A percentile compares a stretch with the other conserved stretches of the same genome.
Evolutionary conservation across 2,797 vertebrate genomes (phyloP).

Genomic region (Oceanodroma leucorhoa): DNA sequence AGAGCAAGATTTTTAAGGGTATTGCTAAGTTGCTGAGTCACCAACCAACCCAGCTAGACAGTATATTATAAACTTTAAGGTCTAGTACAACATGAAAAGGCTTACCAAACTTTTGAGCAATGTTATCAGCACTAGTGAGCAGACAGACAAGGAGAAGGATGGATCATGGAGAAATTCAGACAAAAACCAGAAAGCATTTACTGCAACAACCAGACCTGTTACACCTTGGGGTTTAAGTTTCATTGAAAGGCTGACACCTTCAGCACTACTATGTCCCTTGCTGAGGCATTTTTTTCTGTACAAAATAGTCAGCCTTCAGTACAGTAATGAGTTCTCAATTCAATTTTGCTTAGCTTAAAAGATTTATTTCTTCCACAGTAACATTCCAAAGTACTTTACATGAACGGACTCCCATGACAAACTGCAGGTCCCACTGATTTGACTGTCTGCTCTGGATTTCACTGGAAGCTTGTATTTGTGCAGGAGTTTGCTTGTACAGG

Average conservation of each 20-base stretch:
- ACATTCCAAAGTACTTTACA: not conserved
- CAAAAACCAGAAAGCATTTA: not conserved
- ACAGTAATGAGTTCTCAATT: not conserved
- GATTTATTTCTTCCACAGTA: not conserved
- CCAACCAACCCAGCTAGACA: not conserved
- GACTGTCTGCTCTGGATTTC: not conserved
- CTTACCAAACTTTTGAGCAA: not conserved
- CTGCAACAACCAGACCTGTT: not conserved
- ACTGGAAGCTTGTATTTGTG: not conserved
- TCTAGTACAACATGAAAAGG: not conserved
- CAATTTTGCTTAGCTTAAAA: not conserved
- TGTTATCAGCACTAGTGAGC: not conserved
- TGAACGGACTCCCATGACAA: not conserved
- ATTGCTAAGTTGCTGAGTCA: not conserved
- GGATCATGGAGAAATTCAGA: not conserved
- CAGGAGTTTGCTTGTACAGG: not conserved
- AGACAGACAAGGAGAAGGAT: not conserved
- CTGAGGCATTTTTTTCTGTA: not conserved
- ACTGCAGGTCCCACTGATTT: not conserved
- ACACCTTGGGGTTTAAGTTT: not conserved
- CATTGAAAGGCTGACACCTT: not conserved
- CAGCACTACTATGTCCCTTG: not conserved
- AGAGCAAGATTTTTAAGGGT: not conserved
- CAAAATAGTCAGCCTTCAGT: not conserved
- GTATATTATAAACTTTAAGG: not conserved